phyloP scores from a whole-genome alignment of 2,113 vertebrate species.

The Trematomus loennbergii region DNA sequence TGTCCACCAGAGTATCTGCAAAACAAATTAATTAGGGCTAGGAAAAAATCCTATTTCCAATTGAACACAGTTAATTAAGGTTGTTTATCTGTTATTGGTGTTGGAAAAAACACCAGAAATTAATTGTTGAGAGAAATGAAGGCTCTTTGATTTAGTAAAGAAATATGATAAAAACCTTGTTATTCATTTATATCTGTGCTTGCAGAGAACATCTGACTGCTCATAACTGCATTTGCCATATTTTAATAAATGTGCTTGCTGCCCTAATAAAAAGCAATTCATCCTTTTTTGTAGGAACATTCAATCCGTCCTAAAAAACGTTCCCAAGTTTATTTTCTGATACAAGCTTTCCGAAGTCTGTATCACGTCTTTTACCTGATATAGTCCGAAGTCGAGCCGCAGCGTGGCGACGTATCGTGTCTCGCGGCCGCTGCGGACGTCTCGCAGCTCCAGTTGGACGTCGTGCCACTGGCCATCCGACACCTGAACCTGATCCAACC shows the following conservation, averaged over 20 bases:
- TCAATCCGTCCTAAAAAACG: not conserved
- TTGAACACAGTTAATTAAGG: not conserved
- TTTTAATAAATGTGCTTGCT: not conserved
- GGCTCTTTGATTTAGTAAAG: constrained; percentile 16
- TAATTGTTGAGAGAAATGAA: constrained; percentile 1
- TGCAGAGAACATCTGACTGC: not conserved
- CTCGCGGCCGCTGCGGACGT: constrained; percentile 88
- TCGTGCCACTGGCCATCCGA: constrained; percentile 96
- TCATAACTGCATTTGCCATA: not conserved
- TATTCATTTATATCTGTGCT: not conserved
- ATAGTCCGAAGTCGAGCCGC: constrained; percentile 93
- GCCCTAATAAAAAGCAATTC: no score
- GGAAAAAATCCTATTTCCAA: not conserved
- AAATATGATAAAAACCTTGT: constrained; percentile 5
- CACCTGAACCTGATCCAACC: constrained; percentile 92
- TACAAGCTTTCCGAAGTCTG: not conserved
- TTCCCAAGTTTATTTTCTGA: not conserved
- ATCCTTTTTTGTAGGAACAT: not conserved
- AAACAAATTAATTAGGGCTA: not conserved
- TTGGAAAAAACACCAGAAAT: constrained; percentile 8
- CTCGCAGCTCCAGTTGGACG: constrained; percentile 93
- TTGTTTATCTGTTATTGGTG: not conserved
- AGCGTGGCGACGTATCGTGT: constrained; percentile 91
- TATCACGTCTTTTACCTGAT: constrained; percentile 85
- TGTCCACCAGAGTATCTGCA: not conserved